Evolutionary conservation across 2,888 invertebrate genomes (phyloP).

Genomic region (Agrilus cyanescens): DNA sequence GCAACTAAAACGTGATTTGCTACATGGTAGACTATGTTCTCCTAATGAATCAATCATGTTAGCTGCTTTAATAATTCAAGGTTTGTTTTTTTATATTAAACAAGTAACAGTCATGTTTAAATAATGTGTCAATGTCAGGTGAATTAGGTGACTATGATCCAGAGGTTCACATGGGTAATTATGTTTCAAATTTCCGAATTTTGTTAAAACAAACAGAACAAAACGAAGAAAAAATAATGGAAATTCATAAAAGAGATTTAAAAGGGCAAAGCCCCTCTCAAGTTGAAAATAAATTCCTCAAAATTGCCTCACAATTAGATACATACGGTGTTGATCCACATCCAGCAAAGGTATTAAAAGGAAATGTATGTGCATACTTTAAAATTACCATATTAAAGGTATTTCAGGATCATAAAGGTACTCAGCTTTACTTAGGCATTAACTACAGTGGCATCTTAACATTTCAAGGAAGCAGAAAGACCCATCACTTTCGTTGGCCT

Average conservation of each 20-base stretch:
- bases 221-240: constrained; percentile 87
- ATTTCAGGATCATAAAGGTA: constrained; percentile 79
- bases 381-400: not conserved
- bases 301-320: constrained; percentile 82
- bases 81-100: constrained; percentile 41
- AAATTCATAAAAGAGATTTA: constrained; percentile 77
- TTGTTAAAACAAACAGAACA: constrained; percentile 84
- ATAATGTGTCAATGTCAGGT: constrained; percentile 46
- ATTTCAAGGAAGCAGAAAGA: constrained; percentile 85
- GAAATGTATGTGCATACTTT: not conserved
- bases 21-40: constrained; percentile 88
- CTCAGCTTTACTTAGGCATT: constrained; percentile 85
- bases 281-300: constrained; percentile 82
- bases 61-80: constrained; percentile 87
- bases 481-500: constrained; percentile 92
- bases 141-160: constrained; percentile 92
- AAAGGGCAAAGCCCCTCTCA: constrained; percentile 78
- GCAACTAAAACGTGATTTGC: constrained; percentile 86
- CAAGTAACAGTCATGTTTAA: not conserved
- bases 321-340: constrained; percentile 98
- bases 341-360: constrained; percentile 70
- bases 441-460: constrained; percentile 92
- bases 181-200: constrained; percentile 83
- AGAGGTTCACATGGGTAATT: constrained; percentile 75
- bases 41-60: constrained; percentile 79